Evolutionary conservation across 2,797 vertebrate species (phyloP).

Genomic region (Melanotaenia boesemani): DNA sequence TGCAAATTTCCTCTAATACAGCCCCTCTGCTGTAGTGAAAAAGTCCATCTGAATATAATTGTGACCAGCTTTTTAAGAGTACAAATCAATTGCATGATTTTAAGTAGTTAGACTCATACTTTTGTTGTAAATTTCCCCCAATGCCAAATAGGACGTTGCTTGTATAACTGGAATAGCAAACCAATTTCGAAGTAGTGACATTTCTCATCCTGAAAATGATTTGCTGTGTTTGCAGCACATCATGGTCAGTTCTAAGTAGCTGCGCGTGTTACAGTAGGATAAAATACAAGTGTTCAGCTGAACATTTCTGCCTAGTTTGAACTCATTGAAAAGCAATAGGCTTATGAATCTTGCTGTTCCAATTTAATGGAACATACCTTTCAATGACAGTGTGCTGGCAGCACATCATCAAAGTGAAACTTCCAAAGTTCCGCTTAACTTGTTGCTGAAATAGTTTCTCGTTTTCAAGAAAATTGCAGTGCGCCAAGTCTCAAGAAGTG

Average conservation of each 20-base stretch:
- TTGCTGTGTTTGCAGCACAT: slow-evolving; percentile 71
- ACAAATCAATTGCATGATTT: slow-evolving; percentile 86
- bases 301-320: slow-evolving; percentile 72
- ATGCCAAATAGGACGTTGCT: slow-evolving; percentile 71
- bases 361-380: slow-evolving; percentile 83
- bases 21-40: slow-evolving; percentile 68
- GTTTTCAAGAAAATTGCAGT: slow-evolving; percentile 84
- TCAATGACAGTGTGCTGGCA: slow-evolving; percentile 71
- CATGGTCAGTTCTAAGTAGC: slow-evolving; percentile 73
- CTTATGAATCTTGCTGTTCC: slow-evolving; percentile 80
- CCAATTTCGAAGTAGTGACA: slow-evolving; percentile 71
- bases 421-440: slow-evolving; percentile 85
- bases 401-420: slow-evolving; percentile 84
- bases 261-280: slow-evolving; percentile 60
- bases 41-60: slow-evolving; percentile 83
- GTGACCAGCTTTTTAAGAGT: slow-evolving; percentile 82
- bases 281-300: slow-evolving; percentile 66
- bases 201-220: slow-evolving; percentile 57
- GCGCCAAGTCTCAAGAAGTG: slow-evolving; percentile 79
- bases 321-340: slow-evolving; percentile 78
- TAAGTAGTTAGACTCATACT: slow-evolving; percentile 78
- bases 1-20: slow-evolving; percentile 85
- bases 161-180: slow-evolving; percentile 63
- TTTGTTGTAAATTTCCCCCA: slow-evolving; percentile 71
- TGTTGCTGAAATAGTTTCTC: slow-evolving; percentile 84